A percentile compares a stretch with the other conserved stretches of the same genome.
Evolutionary conservation across 2,113 vertebrate species (phyloP).

Genomic region (Synodontis membranacea): DNA sequence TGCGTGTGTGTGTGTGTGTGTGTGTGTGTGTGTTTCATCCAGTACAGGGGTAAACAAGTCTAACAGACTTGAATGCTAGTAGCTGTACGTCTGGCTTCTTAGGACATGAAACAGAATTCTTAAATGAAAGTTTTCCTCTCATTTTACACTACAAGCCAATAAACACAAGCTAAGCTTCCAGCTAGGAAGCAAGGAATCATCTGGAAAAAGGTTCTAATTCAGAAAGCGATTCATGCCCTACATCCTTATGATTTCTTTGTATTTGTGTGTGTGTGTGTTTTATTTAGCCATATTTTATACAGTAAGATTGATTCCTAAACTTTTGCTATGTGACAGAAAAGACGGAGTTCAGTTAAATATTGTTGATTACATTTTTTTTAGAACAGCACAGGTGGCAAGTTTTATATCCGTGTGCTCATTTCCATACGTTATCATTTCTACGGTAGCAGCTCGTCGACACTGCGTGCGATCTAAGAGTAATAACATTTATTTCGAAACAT

Average conservation of each 20-base stretch:
- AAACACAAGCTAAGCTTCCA: constrained; percentile 56
- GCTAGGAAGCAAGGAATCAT: constrained; percentile 44
- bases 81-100: constrained; percentile 52
- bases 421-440: neutral
- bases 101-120: constrained; percentile 70
- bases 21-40: constrained; percentile 1
- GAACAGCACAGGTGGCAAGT: neutral
- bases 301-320: neutral
- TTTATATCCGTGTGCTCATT: neutral
- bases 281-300: neutral
- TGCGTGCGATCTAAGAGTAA: neutral
- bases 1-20: constrained; percentile 11
- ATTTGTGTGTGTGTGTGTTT: neutral
- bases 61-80: constrained; percentile 36
- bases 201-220: constrained; percentile 36
- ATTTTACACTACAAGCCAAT: constrained; percentile 62
- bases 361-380: neutral
- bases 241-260: neutral
- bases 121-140: constrained; percentile 59
- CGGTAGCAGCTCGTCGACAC: neutral
- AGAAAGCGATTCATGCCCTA: constrained; percentile 6
- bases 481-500: neutral
- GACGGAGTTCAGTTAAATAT: neutral
- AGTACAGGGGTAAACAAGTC: neutral
- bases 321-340: neutral